Conservation (phyloP, 2,113 vertebrate genomes). For the Blennius ocellaris region DNA sequence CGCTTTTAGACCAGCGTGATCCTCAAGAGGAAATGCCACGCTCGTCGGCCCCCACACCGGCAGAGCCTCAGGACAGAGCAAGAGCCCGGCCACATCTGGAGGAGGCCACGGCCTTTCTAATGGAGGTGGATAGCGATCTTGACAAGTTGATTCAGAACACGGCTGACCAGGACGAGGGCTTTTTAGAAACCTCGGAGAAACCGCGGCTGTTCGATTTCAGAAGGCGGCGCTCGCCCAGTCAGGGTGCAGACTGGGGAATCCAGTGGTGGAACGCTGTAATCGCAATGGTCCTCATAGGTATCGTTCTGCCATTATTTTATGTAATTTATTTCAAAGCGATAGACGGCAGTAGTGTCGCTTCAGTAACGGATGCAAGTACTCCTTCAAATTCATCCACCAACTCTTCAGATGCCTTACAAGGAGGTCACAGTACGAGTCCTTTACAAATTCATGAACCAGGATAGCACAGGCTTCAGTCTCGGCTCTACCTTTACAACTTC, state of each 20-base stretch:
- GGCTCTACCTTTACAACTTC: not conserved
- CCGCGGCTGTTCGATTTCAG: conserved; percentile 6
- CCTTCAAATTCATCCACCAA: not conserved
- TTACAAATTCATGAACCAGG: conserved; percentile 30
- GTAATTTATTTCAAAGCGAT: conserved; percentile 93
- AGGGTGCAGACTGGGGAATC: conserved; percentile 90
- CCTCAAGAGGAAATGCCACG: conserved; percentile 18
- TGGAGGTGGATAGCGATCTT: conserved; percentile 87
- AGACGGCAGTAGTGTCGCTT: conserved; percentile 51
- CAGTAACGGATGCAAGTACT: conserved; percentile 10
- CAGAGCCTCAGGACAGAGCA: conserved; percentile 14
- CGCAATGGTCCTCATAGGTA: conserved; percentile 92
- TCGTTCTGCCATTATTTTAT: conserved; percentile 93
- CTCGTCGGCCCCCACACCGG: conserved; percentile 13
- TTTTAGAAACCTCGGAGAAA: conserved; percentile 28
- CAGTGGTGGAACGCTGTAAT: conserved; percentile 96
- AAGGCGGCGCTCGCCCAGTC: conserved; percentile 31
- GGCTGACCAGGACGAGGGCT: conserved; percentile 58
- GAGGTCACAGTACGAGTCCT: not conserved
- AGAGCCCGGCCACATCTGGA: conserved; percentile 9
- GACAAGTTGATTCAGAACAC: conserved; percentile 83
- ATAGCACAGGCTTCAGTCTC: not conserved
- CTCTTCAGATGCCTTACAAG: conserved; percentile 52
- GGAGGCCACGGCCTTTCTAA: conserved; percentile 86
- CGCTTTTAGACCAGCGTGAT: conserved; percentile 44